These are phyloP conservation scores for Heliconius himera DNA, from an alignment of 1,140 invertebrate genomes.

Conservation along the genomic window DNA sequence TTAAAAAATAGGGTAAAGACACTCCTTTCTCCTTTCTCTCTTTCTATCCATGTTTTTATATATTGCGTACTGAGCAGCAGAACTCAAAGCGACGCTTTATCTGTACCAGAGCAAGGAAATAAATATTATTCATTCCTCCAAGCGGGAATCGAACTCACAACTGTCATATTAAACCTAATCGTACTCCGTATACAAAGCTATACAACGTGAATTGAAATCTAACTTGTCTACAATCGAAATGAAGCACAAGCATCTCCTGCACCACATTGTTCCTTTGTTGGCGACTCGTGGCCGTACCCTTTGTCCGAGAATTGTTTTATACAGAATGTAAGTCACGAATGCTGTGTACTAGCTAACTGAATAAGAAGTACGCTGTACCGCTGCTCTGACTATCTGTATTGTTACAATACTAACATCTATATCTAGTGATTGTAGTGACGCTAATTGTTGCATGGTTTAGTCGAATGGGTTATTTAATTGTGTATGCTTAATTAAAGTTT, in stretches of 20 bases:
- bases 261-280: conserved; percentile 78
- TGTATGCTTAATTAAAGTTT: neutral
- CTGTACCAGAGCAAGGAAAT: no score
- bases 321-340: conserved; percentile 81
- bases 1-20: no score
- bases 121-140: no score
- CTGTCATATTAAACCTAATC: no score
- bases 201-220: conserved; percentile 41
- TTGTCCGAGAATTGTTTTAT: conserved; percentile 81
- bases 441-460: neutral
- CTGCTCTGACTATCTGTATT: conserved; percentile 53
- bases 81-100: no score
- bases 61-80: no score
- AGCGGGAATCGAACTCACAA: no score
- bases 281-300: conserved; percentile 71
- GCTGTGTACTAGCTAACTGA: conserved; percentile 75
- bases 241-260: conserved; percentile 73
- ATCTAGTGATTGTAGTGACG: conserved; percentile 47
- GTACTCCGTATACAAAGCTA: neutral
- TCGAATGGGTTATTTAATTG: neutral
- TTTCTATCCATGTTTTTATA: no score
- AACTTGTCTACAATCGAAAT: conserved; percentile 72
- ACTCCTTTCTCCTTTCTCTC: no score
- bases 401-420: conserved; percentile 64
- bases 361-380: conserved; percentile 66